Percentiles rank a stretch among this genome's conserved stretches.
phyloP scores from a whole-genome alignment of 1,140 invertebrate species.

The Calosoma granatense region DNA sequence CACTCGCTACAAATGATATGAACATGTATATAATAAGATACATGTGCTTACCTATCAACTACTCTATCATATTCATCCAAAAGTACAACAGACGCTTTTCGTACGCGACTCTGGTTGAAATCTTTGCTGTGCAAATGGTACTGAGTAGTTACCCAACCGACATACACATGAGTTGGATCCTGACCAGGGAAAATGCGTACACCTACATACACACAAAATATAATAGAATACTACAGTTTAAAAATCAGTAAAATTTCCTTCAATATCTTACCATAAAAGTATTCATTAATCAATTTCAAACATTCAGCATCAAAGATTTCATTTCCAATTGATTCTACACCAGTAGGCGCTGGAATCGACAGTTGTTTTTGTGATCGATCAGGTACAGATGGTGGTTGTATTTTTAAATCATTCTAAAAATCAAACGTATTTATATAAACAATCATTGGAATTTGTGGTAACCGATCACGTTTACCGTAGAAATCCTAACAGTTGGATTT shows the following conservation, averaged over 20 bases:
- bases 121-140: constrained; percentile 84
- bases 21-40: too few relatives aligned
- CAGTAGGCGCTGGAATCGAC: constrained; percentile 52
- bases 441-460: constrained; percentile 12
- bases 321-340: constrained; percentile 65
- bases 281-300: constrained; percentile 92
- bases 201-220: constrained; percentile 43
- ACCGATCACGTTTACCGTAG: constrained; percentile 35
- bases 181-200: constrained; percentile 87
- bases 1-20: too few relatives aligned
- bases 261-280: constrained; percentile 76
- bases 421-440: constrained; percentile 16
- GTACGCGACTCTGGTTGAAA: constrained; percentile 81
- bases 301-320: constrained; percentile 80
- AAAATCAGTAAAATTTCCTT: constrained; percentile 1
- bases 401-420: constrained; percentile 50
- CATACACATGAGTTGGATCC: constrained; percentile 92
- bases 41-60: constrained; percentile 51
- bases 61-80: constrained; percentile 67
- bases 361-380: constrained; percentile 64
- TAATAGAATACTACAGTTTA: too few relatives aligned
- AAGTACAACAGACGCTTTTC: constrained; percentile 75
- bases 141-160: constrained; percentile 99
- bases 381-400: constrained; percentile 52
- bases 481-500: constrained; percentile 45